A percentile compares a stretch with the other conserved stretches of the same genome.
Conservation (phyloP, 2,113 vertebrate species). For the Callipepla squamata region DNA sequence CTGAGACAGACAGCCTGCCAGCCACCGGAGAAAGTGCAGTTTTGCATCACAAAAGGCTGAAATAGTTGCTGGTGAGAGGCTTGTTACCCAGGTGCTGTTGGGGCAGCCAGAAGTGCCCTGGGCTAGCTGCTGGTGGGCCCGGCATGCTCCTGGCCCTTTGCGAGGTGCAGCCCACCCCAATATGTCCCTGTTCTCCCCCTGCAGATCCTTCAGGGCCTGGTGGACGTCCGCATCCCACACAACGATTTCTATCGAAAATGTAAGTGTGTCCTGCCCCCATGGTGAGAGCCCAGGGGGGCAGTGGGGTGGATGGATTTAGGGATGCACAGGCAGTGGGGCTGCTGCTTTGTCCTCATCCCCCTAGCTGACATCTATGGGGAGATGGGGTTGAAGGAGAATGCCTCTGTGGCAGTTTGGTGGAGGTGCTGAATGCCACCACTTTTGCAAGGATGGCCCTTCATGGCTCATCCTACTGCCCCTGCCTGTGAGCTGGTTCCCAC, state of each 20-base stretch:
- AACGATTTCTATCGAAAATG: slow-evolving; percentile 91
- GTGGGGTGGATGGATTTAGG: neutral
- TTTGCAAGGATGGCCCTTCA: neutral
- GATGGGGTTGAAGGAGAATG: neutral
- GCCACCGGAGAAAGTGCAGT: neutral
- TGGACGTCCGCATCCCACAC: slow-evolving; percentile 89
- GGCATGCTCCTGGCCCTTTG: fast-evolving
- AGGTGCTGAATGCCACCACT: neutral
- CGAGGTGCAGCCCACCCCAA: fast-evolving
- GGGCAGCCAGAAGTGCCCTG: neutral
- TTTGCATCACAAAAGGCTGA: neutral
- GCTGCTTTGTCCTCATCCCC: neutral
- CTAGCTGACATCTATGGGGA: neutral
- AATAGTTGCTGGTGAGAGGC: neutral
- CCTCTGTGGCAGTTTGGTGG: neutral
- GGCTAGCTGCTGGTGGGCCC: fast-evolving
- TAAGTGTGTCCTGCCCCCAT: slow-evolving; percentile 58
- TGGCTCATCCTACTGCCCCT: neutral
- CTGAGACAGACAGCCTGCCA: neutral
- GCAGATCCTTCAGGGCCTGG: slow-evolving; percentile 90
- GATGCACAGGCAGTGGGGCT: fast-evolving
- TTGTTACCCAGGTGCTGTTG: fast-evolving
- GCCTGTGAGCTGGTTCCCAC: neutral
- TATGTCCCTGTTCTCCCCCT: slow-evolving; percentile 41
- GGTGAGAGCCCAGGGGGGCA: neutral